Percentiles rank a stretch among this genome's conserved stretches.
These are phyloP conservation scores for Philopedon plagiatum DNA, from an alignment of 2,888 invertebrate species.

Conservation along the genomic window DNA sequence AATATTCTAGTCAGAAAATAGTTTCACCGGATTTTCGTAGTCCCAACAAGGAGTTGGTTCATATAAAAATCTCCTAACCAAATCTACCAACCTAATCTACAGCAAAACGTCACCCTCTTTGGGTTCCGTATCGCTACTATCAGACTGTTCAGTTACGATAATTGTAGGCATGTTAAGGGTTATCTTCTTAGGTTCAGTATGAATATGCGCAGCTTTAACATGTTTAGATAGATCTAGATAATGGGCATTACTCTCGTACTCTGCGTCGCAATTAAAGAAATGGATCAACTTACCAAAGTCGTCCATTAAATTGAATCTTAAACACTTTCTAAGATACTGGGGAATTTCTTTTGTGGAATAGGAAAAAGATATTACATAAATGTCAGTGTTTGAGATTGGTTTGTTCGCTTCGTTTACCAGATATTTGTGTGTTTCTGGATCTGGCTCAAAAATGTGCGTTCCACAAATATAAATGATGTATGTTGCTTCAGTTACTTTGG, in stretches of 20 bases:
- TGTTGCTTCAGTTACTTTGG: slow-evolving; percentile 54
- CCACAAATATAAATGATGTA: slow-evolving; percentile 55
- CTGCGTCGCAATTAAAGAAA: slow-evolving; percentile 49
- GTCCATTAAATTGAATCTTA: slow-evolving; percentile 53
- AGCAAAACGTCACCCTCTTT: slow-evolving; percentile 54
- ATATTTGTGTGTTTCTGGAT: slow-evolving; percentile 51
- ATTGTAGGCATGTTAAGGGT: slow-evolving; percentile 54
- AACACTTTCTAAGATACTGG: slow-evolving; percentile 48
- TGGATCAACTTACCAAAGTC: slow-evolving; percentile 55
- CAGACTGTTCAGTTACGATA: slow-evolving; percentile 54
- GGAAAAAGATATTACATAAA: slow-evolving; percentile 52
- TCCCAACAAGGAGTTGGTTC: no score
- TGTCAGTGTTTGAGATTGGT: slow-evolving; percentile 45
- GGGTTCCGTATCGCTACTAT: slow-evolving; percentile 50
- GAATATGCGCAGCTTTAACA: slow-evolving; percentile 51
- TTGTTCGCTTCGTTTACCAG: slow-evolving; percentile 53
- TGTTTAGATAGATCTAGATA: slow-evolving; percentile 52
- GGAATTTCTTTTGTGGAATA: slow-evolving; percentile 55
- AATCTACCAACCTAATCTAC: slow-evolving; percentile 31
- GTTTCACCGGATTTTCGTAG: no score
- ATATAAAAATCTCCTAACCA: not conserved
- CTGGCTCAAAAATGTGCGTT: slow-evolving; percentile 52
- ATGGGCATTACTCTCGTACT: slow-evolving; percentile 40
- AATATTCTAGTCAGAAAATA: no score
- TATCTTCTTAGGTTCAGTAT: slow-evolving; percentile 52